phyloP scores from a whole-genome alignment of 1,140 invertebrate genomes.

The Anastrepha obliqua region DNA sequence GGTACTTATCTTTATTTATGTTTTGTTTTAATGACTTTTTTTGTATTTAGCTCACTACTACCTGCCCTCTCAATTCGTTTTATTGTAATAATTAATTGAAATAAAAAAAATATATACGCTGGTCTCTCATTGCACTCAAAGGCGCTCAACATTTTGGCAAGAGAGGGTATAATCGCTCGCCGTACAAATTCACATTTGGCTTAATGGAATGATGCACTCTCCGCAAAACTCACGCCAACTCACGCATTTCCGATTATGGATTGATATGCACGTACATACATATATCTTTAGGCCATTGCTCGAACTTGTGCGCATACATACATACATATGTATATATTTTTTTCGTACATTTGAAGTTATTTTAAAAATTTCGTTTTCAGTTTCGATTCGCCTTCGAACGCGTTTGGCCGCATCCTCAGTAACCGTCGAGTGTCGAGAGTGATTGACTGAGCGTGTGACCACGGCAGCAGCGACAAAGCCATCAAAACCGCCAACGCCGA shows the following conservation, averaged over 20 bases:
- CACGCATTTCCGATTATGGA: conserved; percentile 15
- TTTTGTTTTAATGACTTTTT: conserved; percentile 46
- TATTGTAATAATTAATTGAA: not conserved
- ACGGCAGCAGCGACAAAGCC: not conserved
- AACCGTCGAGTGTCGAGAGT: not conserved
- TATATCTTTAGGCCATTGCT: conserved; percentile 8
- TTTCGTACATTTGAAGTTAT: conserved; percentile 47
- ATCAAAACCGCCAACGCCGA: conserved; percentile 14
- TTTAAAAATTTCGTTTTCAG: conserved; percentile 54
- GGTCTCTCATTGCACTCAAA: not conserved
- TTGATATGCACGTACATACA: not conserved
- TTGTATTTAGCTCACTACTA: not conserved
- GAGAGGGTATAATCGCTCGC: not conserved
- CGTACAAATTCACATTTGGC: not conserved
- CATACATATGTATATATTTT: not conserved
- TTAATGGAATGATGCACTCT: not conserved
- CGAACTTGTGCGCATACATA: not conserved
- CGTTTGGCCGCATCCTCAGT: conserved; percentile 38
- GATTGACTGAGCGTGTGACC: conserved; percentile 45
- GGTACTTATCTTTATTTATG: conserved; percentile 8
- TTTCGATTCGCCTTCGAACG: conserved; percentile 53
- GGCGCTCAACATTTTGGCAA: not conserved
- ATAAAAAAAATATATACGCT: not conserved
- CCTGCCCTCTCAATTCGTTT: not conserved
- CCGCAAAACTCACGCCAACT: not conserved